A percentile compares a stretch with the other conserved stretches of the same genome.
These are phyloP conservation scores for Tetramorium parvispinum DNA, from an alignment of 1,140 invertebrate genomes.

Conservation along the genomic window DNA sequence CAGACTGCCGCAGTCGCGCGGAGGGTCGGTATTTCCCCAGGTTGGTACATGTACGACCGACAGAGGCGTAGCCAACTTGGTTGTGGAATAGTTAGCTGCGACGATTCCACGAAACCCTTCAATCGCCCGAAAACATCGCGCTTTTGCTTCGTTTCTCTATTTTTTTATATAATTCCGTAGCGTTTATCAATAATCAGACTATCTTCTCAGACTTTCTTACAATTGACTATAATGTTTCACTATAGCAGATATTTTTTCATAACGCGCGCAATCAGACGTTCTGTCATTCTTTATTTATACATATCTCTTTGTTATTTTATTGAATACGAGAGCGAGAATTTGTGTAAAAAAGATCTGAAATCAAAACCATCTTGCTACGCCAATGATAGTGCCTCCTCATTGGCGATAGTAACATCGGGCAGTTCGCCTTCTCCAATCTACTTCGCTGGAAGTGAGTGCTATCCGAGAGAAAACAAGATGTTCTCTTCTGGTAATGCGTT, in stretches of 20 bases:
- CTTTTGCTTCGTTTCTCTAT: not conserved
- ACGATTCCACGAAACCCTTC: not conserved
- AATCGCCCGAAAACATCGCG: not conserved
- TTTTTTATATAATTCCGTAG: not conserved
- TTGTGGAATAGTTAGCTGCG: not conserved
- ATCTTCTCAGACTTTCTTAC: not conserved
- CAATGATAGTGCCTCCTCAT: slow-evolving; percentile 34
- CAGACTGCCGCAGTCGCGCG: slow-evolving; percentile 52
- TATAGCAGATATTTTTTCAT: not conserved
- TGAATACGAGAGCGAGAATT: not conserved
- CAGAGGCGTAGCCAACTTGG: slow-evolving; percentile 41
- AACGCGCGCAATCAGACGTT: not conserved
- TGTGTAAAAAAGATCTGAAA: not conserved
- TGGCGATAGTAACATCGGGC: not conserved
- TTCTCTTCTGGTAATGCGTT: slow-evolving; percentile 24
- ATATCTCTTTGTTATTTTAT: not conserved
- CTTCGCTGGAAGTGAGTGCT: slow-evolving; percentile 32
- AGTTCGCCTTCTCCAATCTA: slow-evolving; percentile 29
- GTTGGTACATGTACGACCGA: slow-evolving; percentile 31
- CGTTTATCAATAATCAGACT: not conserved
- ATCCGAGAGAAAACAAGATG: slow-evolving; percentile 44
- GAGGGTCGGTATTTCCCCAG: slow-evolving; percentile 49
- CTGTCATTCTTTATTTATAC: not conserved
- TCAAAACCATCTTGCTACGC: not conserved
- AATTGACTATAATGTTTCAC: not conserved